Percentiles rank a stretch among this genome's conserved stretches.
phyloP scores from a whole-genome alignment of 2,888 invertebrate genomes.

The Villa cingulata region DNA sequence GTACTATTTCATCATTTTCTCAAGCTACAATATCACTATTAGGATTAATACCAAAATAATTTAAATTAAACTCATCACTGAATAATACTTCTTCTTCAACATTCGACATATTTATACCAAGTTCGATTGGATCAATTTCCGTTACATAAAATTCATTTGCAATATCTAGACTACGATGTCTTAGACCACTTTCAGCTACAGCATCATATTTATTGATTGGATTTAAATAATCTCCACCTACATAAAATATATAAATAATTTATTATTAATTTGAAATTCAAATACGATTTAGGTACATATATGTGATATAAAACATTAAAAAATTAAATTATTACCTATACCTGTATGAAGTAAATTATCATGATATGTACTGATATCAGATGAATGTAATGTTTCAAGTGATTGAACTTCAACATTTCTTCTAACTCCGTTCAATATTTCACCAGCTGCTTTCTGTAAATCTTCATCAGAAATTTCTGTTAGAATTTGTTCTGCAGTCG shows the following conservation, averaged over 20 bases:
- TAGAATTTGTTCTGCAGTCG: constrained; percentile 22
- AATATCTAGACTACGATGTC: constrained; percentile 20
- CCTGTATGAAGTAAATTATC: constrained; percentile 33
- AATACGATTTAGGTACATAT: no score
- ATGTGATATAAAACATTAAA: not conserved
- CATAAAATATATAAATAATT: not conserved
- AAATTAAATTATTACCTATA: constrained; percentile 24
- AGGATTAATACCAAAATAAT: constrained; percentile 33
- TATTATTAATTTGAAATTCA: no score
- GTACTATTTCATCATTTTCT: no score
- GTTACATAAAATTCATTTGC: constrained; percentile 28
- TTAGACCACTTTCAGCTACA: constrained; percentile 61
- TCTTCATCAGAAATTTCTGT: constrained; percentile 31
- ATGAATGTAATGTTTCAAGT: not conserved
- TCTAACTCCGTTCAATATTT: constrained; percentile 45
- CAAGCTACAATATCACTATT: constrained; percentile 35
- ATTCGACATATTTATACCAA: constrained; percentile 33
- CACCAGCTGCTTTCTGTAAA: constrained; percentile 43
- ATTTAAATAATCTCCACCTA: constrained; percentile 40
- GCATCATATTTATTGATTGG: constrained; percentile 66
- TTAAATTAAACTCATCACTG: constrained; percentile 36
- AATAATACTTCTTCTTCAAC: constrained; percentile 34
- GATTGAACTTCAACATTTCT: constrained; percentile 46
- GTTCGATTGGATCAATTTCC: constrained; percentile 35
- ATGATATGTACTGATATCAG: constrained; percentile 29